These are phyloP conservation scores for Drepanosiphum platanoidis DNA, from an alignment of 2,888 invertebrate genomes.

Conservation along the genomic window DNA sequence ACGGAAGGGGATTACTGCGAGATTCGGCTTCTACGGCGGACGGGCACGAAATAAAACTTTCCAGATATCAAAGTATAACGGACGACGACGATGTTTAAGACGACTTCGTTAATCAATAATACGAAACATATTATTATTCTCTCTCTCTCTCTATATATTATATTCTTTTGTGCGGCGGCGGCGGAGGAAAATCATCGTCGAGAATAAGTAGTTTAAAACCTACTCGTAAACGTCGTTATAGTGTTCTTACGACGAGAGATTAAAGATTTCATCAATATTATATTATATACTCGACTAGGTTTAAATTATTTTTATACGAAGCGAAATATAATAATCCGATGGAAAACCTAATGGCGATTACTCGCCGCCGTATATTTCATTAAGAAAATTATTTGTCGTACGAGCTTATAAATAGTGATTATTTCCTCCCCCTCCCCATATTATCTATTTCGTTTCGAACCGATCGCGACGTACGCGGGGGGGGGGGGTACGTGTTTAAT, in stretches of 20 bases:
- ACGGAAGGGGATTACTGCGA: neutral
- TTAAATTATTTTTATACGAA: slow-evolving; percentile 1
- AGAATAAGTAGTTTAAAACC: neutral
- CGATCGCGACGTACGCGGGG: too few relatives aligned
- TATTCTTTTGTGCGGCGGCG: too few relatives aligned
- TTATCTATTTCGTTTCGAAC: neutral
- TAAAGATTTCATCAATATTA: neutral
- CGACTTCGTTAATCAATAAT: neutral
- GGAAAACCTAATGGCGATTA: neutral
- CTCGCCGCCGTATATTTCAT: neutral
- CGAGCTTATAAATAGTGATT: too few relatives aligned
- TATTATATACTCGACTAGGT: neutral
- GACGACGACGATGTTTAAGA: neutral
- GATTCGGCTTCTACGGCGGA: neutral
- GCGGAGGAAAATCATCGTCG: neutral
- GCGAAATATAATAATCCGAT: neutral
- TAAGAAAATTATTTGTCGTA: neutral
- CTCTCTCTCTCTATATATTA: neutral
- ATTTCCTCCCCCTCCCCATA: neutral
- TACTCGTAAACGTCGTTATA: neutral
- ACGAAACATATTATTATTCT: neutral
- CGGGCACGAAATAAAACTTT: neutral
- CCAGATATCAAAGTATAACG: neutral
- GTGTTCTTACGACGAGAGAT: neutral
- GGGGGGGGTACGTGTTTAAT: neutral